Percentiles rank a stretch among this genome's conserved stretches.
Evolutionary conservation across 2,888 invertebrate species (phyloP).

Genomic region (Sinhomidia bicolor): DNA sequence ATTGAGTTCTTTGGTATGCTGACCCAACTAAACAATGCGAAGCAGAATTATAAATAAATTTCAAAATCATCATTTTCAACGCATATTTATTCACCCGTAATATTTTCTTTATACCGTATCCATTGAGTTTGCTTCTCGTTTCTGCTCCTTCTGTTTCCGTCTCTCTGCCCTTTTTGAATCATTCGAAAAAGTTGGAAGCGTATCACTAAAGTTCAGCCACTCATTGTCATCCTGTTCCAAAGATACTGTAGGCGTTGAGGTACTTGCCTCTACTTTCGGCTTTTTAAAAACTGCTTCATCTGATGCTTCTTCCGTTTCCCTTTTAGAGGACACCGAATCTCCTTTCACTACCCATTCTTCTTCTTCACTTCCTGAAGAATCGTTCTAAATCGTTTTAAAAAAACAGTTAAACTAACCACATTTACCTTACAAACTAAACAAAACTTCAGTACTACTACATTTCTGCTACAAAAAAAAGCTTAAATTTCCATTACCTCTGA

Average conservation of each 20-base stretch:
- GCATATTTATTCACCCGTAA: no score
- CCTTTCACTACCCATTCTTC: constrained; percentile 50
- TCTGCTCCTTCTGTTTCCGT: constrained; percentile 71
- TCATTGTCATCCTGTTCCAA: constrained; percentile 53
- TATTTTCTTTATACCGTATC: constrained; percentile 67
- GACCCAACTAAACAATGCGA: constrained; percentile 85
- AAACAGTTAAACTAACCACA: no score
- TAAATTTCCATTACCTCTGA: constrained; percentile 46
- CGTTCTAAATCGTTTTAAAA: not conserved
- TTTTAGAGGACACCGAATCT: not conserved
- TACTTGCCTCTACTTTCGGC: constrained; percentile 42
- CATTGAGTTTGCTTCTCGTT: constrained; percentile 63
- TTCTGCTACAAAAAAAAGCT: not conserved
- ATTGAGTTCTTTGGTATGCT: constrained; percentile 90
- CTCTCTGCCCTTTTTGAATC: constrained; percentile 71
- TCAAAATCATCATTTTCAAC: no score
- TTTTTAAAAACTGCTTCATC: constrained; percentile 56
- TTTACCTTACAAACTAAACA: not conserved
- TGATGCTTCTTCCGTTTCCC: not conserved
- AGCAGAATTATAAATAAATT: no score
- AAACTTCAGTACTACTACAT: not conserved
- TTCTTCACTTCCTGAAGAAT: not conserved
- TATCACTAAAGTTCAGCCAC: constrained; percentile 70
- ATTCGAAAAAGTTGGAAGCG: constrained; percentile 76
- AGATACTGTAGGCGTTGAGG: not conserved